Evolutionary conservation across 2,113 vertebrate genomes (phyloP), one percentile per base, ranked within the genome.

Genomic region (Alaudala cheleensis): DNA sequence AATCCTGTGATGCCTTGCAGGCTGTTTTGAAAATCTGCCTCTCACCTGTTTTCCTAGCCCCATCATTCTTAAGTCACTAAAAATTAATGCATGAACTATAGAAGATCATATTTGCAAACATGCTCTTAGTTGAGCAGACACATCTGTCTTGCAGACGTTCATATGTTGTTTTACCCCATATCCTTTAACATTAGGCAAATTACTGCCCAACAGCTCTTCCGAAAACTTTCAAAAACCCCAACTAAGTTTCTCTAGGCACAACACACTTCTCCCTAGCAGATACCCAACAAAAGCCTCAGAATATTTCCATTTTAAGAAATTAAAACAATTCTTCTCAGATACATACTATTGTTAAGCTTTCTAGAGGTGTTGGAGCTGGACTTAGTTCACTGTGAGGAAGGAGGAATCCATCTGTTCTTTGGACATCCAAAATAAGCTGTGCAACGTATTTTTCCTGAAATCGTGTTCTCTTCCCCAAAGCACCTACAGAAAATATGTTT

Each of bases 401-500:
- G 20, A 87, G 23, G 13, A 26, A 95, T 28, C 96, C 97, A 66
- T 96, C 97, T 86, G 98, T 97, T 81, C 98, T 98, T 79, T 96
- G 98, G 28, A 99, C 99, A 67, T 99, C 97, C 34, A 99, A 92
- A 92, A 99, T 96, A 92, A 99, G 98, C 96, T 99, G 99, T 78
- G 99, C 99, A 93, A 99, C 95, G 6, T 98, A 98, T 91, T 98
- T 99, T 95, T 99, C 98, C 97, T 99, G 99, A 97, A 98, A 99
- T 29, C 97, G 98, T 24, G 99, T 99, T 88, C 99, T 98, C 97
- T 99, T 99, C 21, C 99, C 99, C 84, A 99, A 97, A 92, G 98
- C 99, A 96, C 99, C 99, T 99, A 86, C 20, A 96, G 81, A 72
- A 96, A 95, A 77, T 17, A 93, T 5, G 6, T 86, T 90, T 51